Conservation (phyloP, 2,888 invertebrate genomes). For the Drosophila robusta region DNA sequence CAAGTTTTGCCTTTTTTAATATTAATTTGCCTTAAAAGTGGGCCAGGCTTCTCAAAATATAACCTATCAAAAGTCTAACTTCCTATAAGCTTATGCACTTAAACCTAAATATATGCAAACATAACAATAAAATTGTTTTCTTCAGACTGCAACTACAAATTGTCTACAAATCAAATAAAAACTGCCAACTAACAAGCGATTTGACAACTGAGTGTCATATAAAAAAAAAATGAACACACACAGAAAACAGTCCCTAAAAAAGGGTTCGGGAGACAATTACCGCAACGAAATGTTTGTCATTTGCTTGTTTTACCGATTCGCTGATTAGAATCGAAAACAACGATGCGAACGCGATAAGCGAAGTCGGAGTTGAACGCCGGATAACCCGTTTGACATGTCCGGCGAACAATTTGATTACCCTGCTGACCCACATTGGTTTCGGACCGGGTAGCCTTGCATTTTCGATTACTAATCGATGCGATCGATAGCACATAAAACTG, state of each 20-base stretch:
- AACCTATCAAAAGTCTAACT: no score
- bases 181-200: not conserved
- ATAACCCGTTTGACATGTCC: constrained; percentile 6
- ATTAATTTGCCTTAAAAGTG: no score
- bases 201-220: not conserved
- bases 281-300: constrained; percentile 22
- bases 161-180: not conserved
- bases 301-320: constrained; percentile 7
- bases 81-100: no score
- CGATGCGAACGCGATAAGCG: constrained; percentile 3
- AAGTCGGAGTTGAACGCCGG: not conserved
- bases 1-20: not conserved
- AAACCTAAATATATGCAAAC: no score
- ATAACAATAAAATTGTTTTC: no score
- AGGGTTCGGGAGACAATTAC: constrained; percentile 4
- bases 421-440: constrained; percentile 31
- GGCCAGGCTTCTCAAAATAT: no score
- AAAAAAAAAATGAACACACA: no score
- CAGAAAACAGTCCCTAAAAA: not conserved
- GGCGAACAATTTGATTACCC: constrained; percentile 27
- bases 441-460: constrained; percentile 21
- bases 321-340: constrained; percentile 11
- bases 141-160: not conserved
- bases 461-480: constrained; percentile 32
- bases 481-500: constrained; percentile 44